These are phyloP conservation scores for Orthosia gothica DNA, from an alignment of 2,888 invertebrate genomes.

Conservation along the genomic window DNA sequence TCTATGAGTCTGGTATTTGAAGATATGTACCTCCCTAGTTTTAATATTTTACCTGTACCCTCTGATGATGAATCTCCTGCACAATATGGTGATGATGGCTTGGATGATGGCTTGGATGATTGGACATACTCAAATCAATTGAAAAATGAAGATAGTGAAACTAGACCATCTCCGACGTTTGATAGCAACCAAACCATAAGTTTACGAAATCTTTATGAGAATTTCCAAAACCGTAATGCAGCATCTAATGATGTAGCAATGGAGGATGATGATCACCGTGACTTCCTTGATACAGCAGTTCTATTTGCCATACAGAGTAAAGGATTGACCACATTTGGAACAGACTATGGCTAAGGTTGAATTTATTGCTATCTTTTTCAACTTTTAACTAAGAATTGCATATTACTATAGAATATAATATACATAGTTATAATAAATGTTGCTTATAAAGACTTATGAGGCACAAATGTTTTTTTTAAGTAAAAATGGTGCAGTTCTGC, in stretches of 20 bases:
- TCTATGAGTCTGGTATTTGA: constrained; percentile 43
- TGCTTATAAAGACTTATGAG: constrained; percentile 64
- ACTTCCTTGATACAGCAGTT: constrained; percentile 94
- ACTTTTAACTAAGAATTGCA: constrained; percentile 14
- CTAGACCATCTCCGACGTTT: constrained; percentile 73
- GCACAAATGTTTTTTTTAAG: constrained; percentile 64
- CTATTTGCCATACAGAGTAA: constrained; percentile 94
- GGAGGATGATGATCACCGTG: constrained; percentile 79
- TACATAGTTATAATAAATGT: constrained; percentile 25
- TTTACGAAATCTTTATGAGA: constrained; percentile 76
- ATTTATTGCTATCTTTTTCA: constrained; percentile 6
- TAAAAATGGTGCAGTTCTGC: constrained; percentile 57
- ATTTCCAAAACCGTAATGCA: constrained; percentile 41
- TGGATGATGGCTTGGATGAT: constrained; percentile 73
- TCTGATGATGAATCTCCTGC: constrained; percentile 77
- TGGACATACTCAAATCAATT: constrained; percentile 74
- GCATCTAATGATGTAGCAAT: constrained; percentile 9
- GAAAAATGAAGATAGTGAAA: constrained; percentile 67
- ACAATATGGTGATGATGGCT: constrained; percentile 75
- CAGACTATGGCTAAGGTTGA: constrained; percentile 84
- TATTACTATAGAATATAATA: constrained; percentile 45
- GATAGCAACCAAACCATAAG: constrained; percentile 73
- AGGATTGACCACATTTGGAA: constrained; percentile 92
- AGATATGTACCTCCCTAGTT: constrained; percentile 41
- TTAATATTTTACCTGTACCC: constrained; percentile 64